A percentile compares a stretch with the other conserved stretches of the same genome.
These are phyloP conservation scores for Diorhabda sublineata DNA, from an alignment of 1,140 invertebrate genomes.

Conservation along the genomic window DNA sequence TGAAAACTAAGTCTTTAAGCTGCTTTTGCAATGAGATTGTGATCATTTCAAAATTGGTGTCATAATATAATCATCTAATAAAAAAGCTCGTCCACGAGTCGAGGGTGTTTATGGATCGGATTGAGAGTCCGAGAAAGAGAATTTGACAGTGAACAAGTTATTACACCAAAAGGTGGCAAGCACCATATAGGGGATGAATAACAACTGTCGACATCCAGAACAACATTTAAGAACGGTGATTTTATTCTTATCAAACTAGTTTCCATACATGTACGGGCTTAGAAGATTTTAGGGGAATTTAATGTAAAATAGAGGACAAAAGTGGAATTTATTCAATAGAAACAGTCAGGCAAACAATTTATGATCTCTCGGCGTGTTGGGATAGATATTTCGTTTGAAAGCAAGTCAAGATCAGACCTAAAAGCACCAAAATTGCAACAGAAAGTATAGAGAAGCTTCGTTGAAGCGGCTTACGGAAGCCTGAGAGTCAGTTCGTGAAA, in stretches of 20 bases:
- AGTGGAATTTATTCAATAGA: too few relatives aligned
- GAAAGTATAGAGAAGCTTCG: too few relatives aligned
- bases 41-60: not conserved
- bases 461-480: too few relatives aligned
- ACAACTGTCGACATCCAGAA: not conserved
- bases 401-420: too few relatives aligned
- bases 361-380: too few relatives aligned
- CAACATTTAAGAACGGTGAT: not conserved
- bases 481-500: too few relatives aligned
- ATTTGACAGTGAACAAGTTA: not conserved
- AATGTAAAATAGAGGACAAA: too few relatives aligned
- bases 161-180: conserved; percentile 1
- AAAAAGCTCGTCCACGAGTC: not conserved
- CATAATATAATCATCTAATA: not conserved
- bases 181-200: not conserved
- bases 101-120: not conserved
- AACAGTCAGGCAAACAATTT: too few relatives aligned
- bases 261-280: not conserved
- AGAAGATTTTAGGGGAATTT: too few relatives aligned
- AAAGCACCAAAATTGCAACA: too few relatives aligned
- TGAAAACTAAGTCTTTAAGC: not conserved
- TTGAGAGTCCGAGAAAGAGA: not conserved
- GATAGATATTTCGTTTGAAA: too few relatives aligned
- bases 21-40: conserved; percentile 1
- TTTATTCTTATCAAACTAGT: not conserved